Conservation (phyloP, 2,113 vertebrate species). For the Danionella cerebrum region DNA sequence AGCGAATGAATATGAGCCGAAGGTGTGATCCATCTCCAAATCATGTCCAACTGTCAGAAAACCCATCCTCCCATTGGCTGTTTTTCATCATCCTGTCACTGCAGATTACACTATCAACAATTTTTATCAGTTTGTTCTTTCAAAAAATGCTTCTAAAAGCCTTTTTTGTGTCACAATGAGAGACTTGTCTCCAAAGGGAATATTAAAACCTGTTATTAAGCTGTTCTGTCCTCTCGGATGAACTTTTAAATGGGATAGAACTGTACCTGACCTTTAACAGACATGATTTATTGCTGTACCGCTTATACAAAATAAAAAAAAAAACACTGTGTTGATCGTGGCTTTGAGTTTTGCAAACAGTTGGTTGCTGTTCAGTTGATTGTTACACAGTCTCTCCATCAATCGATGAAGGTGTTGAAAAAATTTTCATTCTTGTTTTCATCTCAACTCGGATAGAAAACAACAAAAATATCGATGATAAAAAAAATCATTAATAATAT, state of each 20-base stretch:
- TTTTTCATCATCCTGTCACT: constrained; percentile 60
- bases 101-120: constrained; percentile 54
- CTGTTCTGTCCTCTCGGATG: constrained; percentile 16
- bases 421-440: too few relatives aligned
- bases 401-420: too few relatives aligned
- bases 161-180: constrained; percentile 50
- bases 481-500: too few relatives aligned
- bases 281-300: not conserved
- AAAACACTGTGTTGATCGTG: too few relatives aligned
- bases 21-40: not conserved
- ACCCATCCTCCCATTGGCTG: constrained; percentile 1
- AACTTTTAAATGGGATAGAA: not conserved
- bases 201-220: constrained; percentile 52
- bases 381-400: too few relatives aligned
- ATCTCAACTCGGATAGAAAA: too few relatives aligned
- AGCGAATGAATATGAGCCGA: constrained; percentile 30
- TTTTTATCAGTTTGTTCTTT: constrained; percentile 53
- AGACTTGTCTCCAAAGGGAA: constrained; percentile 58
- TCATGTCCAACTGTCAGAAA: not conserved
- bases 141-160: constrained; percentile 55
- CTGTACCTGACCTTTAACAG: not conserved
- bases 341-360: too few relatives aligned
- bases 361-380: too few relatives aligned
- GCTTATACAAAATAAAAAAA: not conserved
- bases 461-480: too few relatives aligned